Percentiles rank a stretch among this genome's conserved stretches.
These are phyloP conservation scores for Pangasius sanitwongsei DNA, from an alignment of 2,797 vertebrate genomes.

Conservation along the genomic window DNA sequence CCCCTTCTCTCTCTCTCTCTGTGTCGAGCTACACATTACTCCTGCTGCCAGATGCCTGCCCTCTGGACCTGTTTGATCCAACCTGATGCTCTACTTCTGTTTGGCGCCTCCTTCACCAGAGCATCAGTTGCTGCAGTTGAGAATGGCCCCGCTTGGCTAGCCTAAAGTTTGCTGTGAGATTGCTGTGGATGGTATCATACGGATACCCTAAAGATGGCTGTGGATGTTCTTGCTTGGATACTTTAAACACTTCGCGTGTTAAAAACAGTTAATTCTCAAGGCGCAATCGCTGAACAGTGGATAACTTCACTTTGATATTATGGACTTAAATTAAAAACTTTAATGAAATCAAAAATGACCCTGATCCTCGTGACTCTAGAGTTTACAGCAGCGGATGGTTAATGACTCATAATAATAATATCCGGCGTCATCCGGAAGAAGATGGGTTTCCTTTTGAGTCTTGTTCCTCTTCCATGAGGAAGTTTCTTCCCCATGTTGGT, in stretches of 20 bases:
- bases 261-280: neutral
- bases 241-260: neutral
- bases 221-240: neutral
- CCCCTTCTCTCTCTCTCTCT: neutral
- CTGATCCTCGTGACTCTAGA: neutral
- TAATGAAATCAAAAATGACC: neutral
- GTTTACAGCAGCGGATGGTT: neutral
- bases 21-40: neutral
- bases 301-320: neutral
- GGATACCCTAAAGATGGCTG: neutral
- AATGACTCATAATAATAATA: neutral
- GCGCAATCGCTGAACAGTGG: neutral
- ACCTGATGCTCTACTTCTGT: neutral
- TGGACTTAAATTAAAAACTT: neutral
- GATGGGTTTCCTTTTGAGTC: neutral
- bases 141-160: neutral
- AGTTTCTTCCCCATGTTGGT: neutral
- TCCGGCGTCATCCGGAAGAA: neutral
- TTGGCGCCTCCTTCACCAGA: neutral
- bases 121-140: neutral
- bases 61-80: neutral
- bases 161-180: neutral
- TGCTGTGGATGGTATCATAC: neutral
- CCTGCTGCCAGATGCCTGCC: neutral
- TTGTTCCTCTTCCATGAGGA: neutral